Percentiles rank a stretch among this genome's conserved stretches.
Conservation (phyloP, 1,140 invertebrate genomes). For the Tetragonula clypearis region DNA sequence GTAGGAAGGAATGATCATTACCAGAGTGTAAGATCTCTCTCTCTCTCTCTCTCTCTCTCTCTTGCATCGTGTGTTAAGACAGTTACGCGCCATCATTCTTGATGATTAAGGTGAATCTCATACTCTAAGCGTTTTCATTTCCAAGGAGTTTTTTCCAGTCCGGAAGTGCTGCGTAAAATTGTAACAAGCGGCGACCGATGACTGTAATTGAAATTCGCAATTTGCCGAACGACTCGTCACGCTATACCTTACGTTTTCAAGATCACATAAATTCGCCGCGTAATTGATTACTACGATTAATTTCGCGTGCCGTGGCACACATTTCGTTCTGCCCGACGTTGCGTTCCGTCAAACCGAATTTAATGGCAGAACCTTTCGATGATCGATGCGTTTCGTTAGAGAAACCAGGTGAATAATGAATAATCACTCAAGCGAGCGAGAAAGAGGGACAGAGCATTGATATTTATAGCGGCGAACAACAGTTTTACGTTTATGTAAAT, state of each 20-base stretch:
- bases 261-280: background rate
- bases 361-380: background rate
- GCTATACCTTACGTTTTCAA: background rate
- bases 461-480: background rate
- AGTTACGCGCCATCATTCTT: conserved; percentile 23
- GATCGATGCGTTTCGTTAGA: background rate
- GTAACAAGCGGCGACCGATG: background rate
- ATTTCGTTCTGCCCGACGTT: background rate
- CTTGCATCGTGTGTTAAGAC: background rate
- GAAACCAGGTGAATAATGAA: background rate
- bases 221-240: background rate
- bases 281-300: conserved; percentile 1
- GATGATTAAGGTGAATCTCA: conserved; percentile 5
- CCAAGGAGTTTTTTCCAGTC: background rate
- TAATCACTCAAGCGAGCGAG: background rate
- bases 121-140: background rate
- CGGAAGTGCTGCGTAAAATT: background rate
- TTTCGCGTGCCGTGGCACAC: background rate
- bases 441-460: background rate
- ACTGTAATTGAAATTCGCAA: conserved; percentile 16
- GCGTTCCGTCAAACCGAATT: background rate
- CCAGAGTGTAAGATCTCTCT: background rate
- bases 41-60: too few species aligned
- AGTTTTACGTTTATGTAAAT: background rate
- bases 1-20: conserved; percentile 25